Conservation (phyloP, 2,797 vertebrate species). For the Telmatherina bonti region DNA sequence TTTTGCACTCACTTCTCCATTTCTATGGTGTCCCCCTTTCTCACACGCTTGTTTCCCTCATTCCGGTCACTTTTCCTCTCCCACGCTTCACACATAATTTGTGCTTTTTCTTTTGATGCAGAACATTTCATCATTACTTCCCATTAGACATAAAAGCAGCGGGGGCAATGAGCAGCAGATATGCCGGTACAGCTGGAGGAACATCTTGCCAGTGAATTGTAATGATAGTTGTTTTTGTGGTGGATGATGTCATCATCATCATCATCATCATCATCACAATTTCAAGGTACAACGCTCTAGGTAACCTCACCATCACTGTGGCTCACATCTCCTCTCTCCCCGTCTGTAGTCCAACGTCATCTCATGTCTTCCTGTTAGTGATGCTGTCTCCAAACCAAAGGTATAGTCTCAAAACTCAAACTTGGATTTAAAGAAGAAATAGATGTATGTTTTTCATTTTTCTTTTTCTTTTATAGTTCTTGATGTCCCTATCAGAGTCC, state of each 20-base stretch:
- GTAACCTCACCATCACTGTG: constrained; percentile 24
- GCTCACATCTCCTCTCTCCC: background rate
- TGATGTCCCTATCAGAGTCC: constrained; percentile 35
- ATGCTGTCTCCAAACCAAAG: constrained; percentile 22
- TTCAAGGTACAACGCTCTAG: constrained; percentile 9
- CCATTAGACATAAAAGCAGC: constrained; percentile 68
- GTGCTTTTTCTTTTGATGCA: constrained; percentile 59
- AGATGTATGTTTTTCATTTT: constrained; percentile 22
- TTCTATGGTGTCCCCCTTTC: constrained; percentile 43
- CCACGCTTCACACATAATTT: constrained; percentile 68
- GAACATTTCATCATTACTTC: constrained; percentile 69
- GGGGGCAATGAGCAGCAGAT: constrained; percentile 32
- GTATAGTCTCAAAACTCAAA: constrained; percentile 21
- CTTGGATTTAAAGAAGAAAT: constrained; percentile 46
- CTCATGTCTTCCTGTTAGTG: too few relatives aligned
- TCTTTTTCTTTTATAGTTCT: constrained; percentile 27
- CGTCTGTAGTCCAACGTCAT: constrained; percentile 16
- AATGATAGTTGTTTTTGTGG: constrained; percentile 32
- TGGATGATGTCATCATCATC: constrained; percentile 29
- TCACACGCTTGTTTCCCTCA: constrained; percentile 58
- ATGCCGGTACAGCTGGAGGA: constrained; percentile 36
- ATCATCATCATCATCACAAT: constrained; percentile 16
- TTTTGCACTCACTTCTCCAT: constrained; percentile 53
- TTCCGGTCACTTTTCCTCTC: constrained; percentile 60
- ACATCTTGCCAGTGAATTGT: constrained; percentile 36